These are phyloP conservation scores for Myotis lucifugus DNA, from an alignment of 2,113 vertebrate genomes.

Conservation along the genomic window DNA sequence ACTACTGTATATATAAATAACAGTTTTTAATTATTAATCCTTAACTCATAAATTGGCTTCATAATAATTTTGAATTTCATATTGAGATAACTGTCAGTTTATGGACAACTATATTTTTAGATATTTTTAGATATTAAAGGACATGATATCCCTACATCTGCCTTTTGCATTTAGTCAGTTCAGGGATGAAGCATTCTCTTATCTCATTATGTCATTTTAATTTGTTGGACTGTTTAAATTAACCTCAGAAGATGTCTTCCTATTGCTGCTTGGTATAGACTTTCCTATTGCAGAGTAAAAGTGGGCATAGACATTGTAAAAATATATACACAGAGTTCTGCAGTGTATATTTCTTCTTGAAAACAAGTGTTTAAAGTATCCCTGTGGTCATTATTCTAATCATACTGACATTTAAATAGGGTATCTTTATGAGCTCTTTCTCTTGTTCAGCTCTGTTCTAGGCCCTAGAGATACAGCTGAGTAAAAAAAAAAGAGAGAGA, in stretches of 20 bases:
- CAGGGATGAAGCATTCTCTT: background rate
- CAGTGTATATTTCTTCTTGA: background rate
- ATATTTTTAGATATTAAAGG: background rate
- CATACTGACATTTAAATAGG: background rate
- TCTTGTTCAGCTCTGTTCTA: background rate
- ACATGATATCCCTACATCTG: background rate
- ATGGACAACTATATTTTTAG: background rate
- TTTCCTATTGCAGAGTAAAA: background rate
- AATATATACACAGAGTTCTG: background rate
- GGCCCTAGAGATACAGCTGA: background rate
- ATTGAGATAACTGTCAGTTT: background rate
- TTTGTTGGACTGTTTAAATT: background rate
- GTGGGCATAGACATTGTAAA: background rate
- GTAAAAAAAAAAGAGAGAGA: background rate
- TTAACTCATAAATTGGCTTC: background rate
- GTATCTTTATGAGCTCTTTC: background rate
- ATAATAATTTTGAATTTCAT: background rate
- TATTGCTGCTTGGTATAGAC: slow-evolving; percentile 5
- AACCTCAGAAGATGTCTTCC: background rate
- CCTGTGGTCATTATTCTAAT: background rate
- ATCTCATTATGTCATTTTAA: background rate
- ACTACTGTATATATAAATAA: background rate
- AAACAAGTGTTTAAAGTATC: background rate
- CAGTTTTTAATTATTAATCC: background rate
- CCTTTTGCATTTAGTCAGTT: background rate